Percentiles rank a stretch among this genome's conserved stretches.
Conservation (phyloP, 2,888 invertebrate species). For the Campoletis raptor region DNA sequence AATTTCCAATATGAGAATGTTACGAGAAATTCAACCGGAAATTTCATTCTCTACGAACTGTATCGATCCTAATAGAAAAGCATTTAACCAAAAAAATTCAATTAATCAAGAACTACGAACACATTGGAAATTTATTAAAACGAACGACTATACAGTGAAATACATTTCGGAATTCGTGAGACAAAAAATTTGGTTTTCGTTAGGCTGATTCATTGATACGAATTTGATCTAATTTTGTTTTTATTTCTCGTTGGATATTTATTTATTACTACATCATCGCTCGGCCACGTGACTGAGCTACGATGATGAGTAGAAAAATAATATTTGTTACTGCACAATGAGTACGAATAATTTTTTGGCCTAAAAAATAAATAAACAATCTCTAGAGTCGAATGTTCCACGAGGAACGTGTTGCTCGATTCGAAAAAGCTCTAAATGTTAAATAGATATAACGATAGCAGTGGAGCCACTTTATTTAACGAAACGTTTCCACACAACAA, state of each 20-base stretch:
- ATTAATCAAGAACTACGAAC: background rate
- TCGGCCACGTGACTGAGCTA: background rate
- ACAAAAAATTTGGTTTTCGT: background rate
- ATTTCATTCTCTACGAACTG: background rate
- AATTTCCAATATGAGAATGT: background rate
- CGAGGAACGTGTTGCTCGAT: background rate
- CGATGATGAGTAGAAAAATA: background rate
- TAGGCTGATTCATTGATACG: background rate
- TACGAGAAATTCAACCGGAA: background rate
- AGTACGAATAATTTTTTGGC: background rate
- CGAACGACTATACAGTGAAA: background rate
- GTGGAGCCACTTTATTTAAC: conserved; percentile 29
- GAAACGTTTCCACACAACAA: conserved; percentile 15
- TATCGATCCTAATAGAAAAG: background rate
- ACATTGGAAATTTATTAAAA: background rate
- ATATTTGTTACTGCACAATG: background rate
- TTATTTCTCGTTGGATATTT: background rate
- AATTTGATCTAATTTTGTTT: background rate
- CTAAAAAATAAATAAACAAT: background rate
- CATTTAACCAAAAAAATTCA: background rate
- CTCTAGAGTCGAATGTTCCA: background rate
- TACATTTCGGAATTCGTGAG: background rate
- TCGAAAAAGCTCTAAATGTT: background rate
- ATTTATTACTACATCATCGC: background rate
- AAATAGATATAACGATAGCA: conserved; percentile 16